Conservation (phyloP, 1,140 invertebrate genomes). For the Drosophila pruinosa region DNA sequence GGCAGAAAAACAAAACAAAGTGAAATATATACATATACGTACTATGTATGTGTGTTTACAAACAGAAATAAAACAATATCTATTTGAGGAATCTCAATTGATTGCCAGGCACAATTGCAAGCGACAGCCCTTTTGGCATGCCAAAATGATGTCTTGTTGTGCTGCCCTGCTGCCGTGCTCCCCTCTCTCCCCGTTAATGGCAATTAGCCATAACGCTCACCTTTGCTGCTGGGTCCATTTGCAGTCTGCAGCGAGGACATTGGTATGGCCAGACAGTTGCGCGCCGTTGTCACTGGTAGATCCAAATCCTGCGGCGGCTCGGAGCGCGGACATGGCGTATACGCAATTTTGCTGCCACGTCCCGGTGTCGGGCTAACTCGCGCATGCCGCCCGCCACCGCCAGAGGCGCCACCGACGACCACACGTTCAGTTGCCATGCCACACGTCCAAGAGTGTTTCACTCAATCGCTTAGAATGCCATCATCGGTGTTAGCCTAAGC, state of each 20-base stretch:
- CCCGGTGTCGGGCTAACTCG: slow-evolving; percentile 83
- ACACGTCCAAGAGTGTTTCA: neutral
- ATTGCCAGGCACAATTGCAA: slow-evolving; percentile 69
- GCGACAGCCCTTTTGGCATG: slow-evolving; percentile 41
- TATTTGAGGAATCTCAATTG: slow-evolving; percentile 48
- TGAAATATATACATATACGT: no score
- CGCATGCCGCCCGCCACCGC: slow-evolving; percentile 63
- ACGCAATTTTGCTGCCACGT: slow-evolving; percentile 84
- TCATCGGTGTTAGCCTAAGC: neutral
- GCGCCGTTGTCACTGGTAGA: slow-evolving; percentile 37
- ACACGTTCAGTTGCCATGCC: slow-evolving; percentile 65
- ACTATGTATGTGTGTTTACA: no score
- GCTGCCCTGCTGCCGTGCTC: neutral
- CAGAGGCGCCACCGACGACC: slow-evolving; percentile 44
- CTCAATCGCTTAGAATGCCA: neutral
- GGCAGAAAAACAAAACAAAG: neutral
- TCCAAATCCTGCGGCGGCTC: slow-evolving; percentile 84
- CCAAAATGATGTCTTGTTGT: slow-evolving; percentile 38
- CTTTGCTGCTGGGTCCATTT: slow-evolving; percentile 65
- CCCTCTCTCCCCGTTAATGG: neutral
- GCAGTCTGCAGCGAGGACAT: slow-evolving; percentile 80
- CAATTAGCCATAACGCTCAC: slow-evolving; percentile 44
- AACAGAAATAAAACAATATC: slow-evolving; percentile 45
- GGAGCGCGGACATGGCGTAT: slow-evolving; percentile 84
- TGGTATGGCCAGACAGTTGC: slow-evolving; percentile 74